phyloP scores from a whole-genome alignment of 2,888 invertebrate genomes.

The Reticulitermes lucifugus region DNA sequence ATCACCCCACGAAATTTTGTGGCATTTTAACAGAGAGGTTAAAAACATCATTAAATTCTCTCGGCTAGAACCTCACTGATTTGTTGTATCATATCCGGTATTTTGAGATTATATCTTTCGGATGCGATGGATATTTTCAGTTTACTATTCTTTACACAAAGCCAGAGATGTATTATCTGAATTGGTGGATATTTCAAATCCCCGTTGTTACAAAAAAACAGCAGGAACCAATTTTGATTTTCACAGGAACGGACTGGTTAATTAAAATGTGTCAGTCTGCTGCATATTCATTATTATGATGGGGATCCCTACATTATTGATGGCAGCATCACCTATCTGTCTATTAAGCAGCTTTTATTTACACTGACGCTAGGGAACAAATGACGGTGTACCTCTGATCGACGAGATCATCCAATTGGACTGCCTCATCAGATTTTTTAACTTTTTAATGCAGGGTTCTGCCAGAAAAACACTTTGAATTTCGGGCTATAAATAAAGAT shows the following conservation, averaged over 20 bases:
- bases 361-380: neutral
- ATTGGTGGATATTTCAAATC: constrained; percentile 10
- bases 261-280: constrained; percentile 11
- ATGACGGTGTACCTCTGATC: constrained; percentile 6
- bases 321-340: constrained; percentile 5
- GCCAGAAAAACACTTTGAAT: neutral
- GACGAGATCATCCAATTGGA: neutral
- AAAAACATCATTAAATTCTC: neutral
- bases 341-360: constrained; percentile 21
- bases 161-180: neutral
- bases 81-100: neutral
- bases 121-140: neutral
- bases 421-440: neutral
- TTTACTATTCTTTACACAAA: neutral
- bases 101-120: constrained; percentile 6
- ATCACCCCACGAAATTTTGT: neutral
- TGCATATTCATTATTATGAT: constrained; percentile 26
- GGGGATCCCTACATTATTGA: neutral
- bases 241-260: neutral
- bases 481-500: too few species aligned
- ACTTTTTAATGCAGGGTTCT: neutral
- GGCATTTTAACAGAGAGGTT: neutral
- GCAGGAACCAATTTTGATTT: constrained; percentile 18
- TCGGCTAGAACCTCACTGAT: neutral
- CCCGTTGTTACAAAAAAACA: constrained; percentile 2